Evolutionary conservation across 2,797 vertebrate genomes (phyloP).

Genomic region (Buceros bicornis): DNA sequence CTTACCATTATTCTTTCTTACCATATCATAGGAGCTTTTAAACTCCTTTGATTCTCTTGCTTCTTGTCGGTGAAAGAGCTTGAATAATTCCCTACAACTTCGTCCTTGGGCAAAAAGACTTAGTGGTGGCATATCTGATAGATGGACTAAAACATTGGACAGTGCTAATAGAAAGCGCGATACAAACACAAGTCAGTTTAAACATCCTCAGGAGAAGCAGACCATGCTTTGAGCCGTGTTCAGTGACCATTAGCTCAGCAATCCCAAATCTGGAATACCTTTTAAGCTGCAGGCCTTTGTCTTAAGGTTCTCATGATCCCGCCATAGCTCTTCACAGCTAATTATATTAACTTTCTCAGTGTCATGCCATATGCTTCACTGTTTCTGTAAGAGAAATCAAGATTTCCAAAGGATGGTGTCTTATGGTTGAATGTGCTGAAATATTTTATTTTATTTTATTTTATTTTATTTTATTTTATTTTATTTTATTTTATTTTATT

Average conservation of each 20-base stretch:
- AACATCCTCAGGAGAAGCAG: neutral
- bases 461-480: neutral
- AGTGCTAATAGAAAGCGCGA: neutral
- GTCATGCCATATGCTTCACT: neutral
- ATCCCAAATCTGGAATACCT: neutral
- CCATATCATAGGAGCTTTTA: neutral
- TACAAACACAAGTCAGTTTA: neutral
- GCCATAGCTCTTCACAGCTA: neutral
- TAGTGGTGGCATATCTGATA: neutral
- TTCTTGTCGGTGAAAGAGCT: neutral
- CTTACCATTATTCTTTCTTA: neutral
- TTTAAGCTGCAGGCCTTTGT: neutral
- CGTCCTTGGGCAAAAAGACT: neutral
- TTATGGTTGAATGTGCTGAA: neutral
- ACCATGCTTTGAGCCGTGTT: neutral
- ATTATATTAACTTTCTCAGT: conserved; percentile 16
- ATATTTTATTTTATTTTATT: neutral
- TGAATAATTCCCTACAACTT: neutral
- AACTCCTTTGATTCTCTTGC: neutral
- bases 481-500: neutral
- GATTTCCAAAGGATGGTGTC: neutral
- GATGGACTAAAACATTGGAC: neutral
- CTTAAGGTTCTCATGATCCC: neutral
- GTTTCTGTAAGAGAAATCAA: conserved; percentile 7
- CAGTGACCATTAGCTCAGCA: neutral